A percentile compares a stretch with the other conserved stretches of the same genome.
Conservation (phyloP, 2,888 invertebrate genomes). For the Drosophila mimica region DNA sequence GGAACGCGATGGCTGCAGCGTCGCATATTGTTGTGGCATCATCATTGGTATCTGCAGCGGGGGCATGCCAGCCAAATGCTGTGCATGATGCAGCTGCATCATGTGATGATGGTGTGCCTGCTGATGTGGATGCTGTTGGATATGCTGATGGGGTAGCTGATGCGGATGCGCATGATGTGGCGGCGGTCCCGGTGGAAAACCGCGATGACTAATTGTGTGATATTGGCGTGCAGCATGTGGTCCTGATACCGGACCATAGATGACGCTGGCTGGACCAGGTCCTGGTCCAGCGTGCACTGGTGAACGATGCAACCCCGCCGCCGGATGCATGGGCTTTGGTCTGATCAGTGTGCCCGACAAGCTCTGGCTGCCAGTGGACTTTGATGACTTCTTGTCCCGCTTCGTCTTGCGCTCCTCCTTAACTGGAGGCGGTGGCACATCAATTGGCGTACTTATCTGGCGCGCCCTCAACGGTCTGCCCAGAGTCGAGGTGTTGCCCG, state of each 20-base stretch:
- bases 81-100: slow-evolving; percentile 59
- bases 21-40: slow-evolving; percentile 88
- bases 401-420: slow-evolving; percentile 87
- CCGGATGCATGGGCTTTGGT: slow-evolving; percentile 85
- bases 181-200: slow-evolving; percentile 75
- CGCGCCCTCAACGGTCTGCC: slow-evolving; percentile 91
- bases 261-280: slow-evolving; percentile 82
- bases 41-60: slow-evolving; percentile 85
- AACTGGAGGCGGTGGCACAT: slow-evolving; percentile 94
- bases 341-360: slow-evolving; percentile 85
- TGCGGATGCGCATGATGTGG: slow-evolving; percentile 73
- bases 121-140: slow-evolving; percentile 28
- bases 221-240: slow-evolving; percentile 84
- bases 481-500: slow-evolving; percentile 86
- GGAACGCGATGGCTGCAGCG: slow-evolving; percentile 88
- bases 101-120: slow-evolving; percentile 68
- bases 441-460: slow-evolving; percentile 91
- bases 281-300: slow-evolving; percentile 63
- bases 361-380: slow-evolving; percentile 84
- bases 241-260: slow-evolving; percentile 85
- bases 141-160: slow-evolving; percentile 73
- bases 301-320: slow-evolving; percentile 78
- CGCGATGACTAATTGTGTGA: slow-evolving; percentile 86
- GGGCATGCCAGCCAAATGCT: slow-evolving; percentile 82
- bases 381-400: slow-evolving; percentile 85